These are phyloP conservation scores for Solenopsis invicta DNA, from an alignment of 1,140 invertebrate species.

Conservation along the genomic window DNA sequence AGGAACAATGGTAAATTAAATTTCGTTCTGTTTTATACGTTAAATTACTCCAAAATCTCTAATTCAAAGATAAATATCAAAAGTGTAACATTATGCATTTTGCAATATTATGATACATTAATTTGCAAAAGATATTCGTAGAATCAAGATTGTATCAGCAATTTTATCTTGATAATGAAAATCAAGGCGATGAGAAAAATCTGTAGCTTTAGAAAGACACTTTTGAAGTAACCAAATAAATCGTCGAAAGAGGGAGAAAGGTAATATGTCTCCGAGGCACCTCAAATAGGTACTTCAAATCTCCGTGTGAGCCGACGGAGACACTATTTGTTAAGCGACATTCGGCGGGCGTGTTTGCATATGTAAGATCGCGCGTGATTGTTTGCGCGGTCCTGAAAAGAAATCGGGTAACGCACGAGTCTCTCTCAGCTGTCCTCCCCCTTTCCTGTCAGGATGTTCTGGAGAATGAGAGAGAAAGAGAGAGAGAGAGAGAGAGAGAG, in stretches of 20 bases:
- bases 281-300: constrained; percentile 35
- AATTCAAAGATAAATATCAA: neutral
- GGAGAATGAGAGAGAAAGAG: neutral
- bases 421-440: constrained; percentile 57
- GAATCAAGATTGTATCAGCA: neutral
- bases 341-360: constrained; percentile 56
- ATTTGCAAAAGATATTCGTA: neutral
- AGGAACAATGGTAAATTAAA: constrained; percentile 7
- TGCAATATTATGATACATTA: neutral
- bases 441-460: constrained; percentile 33
- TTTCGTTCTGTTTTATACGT: neutral
- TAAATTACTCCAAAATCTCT: constrained; percentile 5
- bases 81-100: neutral
- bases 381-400: constrained; percentile 62
- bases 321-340: constrained; percentile 60
- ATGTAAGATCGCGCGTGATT: constrained; percentile 53
- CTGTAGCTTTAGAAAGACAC: constrained; percentile 26
- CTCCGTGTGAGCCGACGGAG: constrained; percentile 58
- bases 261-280: constrained; percentile 10
- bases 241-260: neutral
- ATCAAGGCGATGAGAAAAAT: constrained; percentile 6
- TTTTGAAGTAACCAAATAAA: constrained; percentile 27
- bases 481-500: neutral
- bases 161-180: neutral
- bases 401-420: constrained; percentile 53